A percentile compares a stretch with the other conserved stretches of the same genome.
These are phyloP conservation scores for Luidia sarsii DNA, from an alignment of 53 echinoderm and acorn worm species.

Conservation along the genomic window DNA sequence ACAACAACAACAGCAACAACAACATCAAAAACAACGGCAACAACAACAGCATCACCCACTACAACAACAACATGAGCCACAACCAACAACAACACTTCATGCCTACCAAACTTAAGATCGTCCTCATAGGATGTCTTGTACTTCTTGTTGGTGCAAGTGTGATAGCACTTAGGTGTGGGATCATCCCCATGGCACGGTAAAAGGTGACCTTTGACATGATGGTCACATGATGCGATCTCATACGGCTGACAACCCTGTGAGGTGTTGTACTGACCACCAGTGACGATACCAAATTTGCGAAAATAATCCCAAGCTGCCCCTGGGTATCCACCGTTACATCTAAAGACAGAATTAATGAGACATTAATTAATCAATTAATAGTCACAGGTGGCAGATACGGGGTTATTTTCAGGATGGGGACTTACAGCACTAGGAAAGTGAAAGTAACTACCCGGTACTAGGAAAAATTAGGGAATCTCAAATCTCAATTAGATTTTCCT, in stretches of 20 bases:
- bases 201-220: slow-evolving; percentile 84
- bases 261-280: slow-evolving; percentile 82
- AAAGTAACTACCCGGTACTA: too few relatives aligned
- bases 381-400: too few relatives aligned
- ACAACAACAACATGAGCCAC: too few relatives aligned
- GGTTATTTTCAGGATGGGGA: too few relatives aligned
- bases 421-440: too few relatives aligned
- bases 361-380: too few relatives aligned
- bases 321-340: slow-evolving; percentile 91
- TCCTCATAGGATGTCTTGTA: slow-evolving; percentile 60
- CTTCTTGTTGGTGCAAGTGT: slow-evolving; percentile 47
- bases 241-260: slow-evolving; percentile 90
- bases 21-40: too few relatives aligned
- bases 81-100: too few relatives aligned
- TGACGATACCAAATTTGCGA: slow-evolving; percentile 67
- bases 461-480: too few relatives aligned
- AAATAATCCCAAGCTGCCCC: slow-evolving; percentile 81
- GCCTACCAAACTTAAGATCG: slow-evolving; percentile 80
- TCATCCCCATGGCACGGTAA: slow-evolving; percentile 64
- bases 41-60: too few relatives aligned
- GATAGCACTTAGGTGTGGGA: slow-evolving; percentile 71
- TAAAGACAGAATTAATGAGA: too few relatives aligned
- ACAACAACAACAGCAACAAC: neutral
- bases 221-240: slow-evolving; percentile 76
- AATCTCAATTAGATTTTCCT: too few relatives aligned